These are phyloP conservation scores for Prolemur simus DNA, from an alignment of 2,113 vertebrate genomes.

Conservation along the genomic window DNA sequence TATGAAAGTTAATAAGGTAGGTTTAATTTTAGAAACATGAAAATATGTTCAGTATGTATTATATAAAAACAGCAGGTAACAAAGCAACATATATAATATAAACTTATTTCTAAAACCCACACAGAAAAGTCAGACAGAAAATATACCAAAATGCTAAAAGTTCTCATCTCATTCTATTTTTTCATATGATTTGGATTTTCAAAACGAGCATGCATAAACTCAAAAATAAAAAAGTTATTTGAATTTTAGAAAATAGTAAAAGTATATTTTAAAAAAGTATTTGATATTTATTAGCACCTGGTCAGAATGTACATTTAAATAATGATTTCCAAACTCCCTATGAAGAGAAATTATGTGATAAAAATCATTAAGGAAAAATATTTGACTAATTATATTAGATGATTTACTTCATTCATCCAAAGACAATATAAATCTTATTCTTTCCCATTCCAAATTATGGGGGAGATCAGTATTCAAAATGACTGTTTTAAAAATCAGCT, in stretches of 20 bases:
- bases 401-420: not conserved
- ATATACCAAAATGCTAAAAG: not conserved
- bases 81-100: not conserved
- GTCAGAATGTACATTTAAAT: not conserved
- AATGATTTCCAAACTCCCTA: not conserved
- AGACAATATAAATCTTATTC: not conserved
- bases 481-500: not conserved
- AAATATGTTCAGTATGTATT: not conserved
- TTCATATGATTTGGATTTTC: not conserved
- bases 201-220: not conserved
- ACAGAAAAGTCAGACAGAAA: not conserved
- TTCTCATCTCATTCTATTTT: not conserved
- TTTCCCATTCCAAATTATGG: not conserved
- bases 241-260: not conserved
- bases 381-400: not conserved
- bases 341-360: not conserved
- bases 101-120: not conserved
- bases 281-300: not conserved
- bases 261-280: not conserved
- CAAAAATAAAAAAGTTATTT: not conserved
- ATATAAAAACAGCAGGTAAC: not conserved
- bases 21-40: not conserved
- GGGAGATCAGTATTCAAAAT: not conserved
- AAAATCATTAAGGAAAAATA: constrained; percentile 25
- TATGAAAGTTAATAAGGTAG: not conserved